These are phyloP conservation scores for Rhea americana DNA, from an alignment of 2,113 vertebrate species.

Conservation along the genomic window DNA sequence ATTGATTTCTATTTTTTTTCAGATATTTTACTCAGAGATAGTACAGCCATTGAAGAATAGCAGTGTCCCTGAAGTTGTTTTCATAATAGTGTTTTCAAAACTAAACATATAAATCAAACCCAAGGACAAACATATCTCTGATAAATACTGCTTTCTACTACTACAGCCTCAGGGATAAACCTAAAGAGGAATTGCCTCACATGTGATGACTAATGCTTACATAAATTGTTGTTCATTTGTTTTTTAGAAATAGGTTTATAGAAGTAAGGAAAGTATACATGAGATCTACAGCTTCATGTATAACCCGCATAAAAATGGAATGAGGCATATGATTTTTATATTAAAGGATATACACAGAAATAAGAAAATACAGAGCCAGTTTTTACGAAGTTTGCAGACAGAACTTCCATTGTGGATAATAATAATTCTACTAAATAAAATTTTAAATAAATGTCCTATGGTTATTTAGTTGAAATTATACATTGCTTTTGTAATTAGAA, in stretches of 20 bases:
- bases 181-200: background rate
- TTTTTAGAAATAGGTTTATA: background rate
- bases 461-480: constrained; percentile 4
- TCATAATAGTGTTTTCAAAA: background rate
- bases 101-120: background rate
- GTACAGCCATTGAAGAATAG: background rate
- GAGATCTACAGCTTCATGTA: background rate
- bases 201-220: background rate
- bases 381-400: background rate
- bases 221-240: background rate
- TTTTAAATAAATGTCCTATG: background rate
- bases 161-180: background rate
- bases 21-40: background rate
- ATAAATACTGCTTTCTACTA: background rate
- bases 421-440: background rate
- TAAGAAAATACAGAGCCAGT: background rate
- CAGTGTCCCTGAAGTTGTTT: background rate
- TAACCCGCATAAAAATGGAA: too few relatives aligned
- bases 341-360: background rate
- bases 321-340: background rate
- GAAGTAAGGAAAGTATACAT: background rate
- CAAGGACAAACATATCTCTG: background rate
- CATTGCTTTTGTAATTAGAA: background rate
- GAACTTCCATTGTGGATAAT: background rate
- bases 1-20: background rate